A percentile compares a stretch with the other conserved stretches of the same genome.
These are phyloP conservation scores for Fragum whitleyi DNA, from an alignment of 2,888 invertebrate genomes.

Conservation along the genomic window DNA sequence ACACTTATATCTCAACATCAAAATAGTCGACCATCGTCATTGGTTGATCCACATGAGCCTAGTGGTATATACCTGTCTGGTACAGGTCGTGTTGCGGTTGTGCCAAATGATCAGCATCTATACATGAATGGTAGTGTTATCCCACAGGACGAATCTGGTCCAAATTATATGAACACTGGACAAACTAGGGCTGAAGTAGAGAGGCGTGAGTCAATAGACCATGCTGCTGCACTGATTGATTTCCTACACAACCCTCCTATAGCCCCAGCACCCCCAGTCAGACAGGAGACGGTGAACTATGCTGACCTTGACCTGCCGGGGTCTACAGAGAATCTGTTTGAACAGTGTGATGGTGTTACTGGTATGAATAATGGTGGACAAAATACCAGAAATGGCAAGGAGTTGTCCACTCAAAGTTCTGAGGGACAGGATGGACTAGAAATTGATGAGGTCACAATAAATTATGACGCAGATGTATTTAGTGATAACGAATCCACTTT, in stretches of 20 bases:
- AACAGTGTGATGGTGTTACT: slow-evolving; percentile 50
- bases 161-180: slow-evolving; percentile 76
- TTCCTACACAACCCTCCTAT: slow-evolving; percentile 73
- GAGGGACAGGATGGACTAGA: slow-evolving; percentile 49
- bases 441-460: slow-evolving; percentile 60
- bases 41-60: slow-evolving; percentile 66
- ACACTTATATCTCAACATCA: slow-evolving; percentile 45
- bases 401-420: slow-evolving; percentile 13
- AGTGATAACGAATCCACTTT: slow-evolving; percentile 62
- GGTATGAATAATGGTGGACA: slow-evolving; percentile 24
- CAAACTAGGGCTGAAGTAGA: slow-evolving; percentile 18
- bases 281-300: slow-evolving; percentile 88
- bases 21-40: slow-evolving; percentile 71
- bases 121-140: slow-evolving; percentile 53
- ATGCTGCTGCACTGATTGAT: slow-evolving; percentile 74
- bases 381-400: slow-evolving; percentile 21
- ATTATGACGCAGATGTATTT: slow-evolving; percentile 75
- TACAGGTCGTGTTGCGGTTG: slow-evolving; percentile 54
- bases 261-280: slow-evolving; percentile 48
- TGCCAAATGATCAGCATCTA: slow-evolving; percentile 61
- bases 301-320: slow-evolving; percentile 90
- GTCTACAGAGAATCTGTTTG: slow-evolving; percentile 73
- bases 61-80: slow-evolving; percentile 55
- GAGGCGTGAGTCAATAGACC: slow-evolving; percentile 63
- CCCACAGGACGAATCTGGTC: slow-evolving; percentile 48